Evolutionary conservation across 2,888 invertebrate genomes (phyloP).

Genomic region (Pterobdella sp.): DNA sequence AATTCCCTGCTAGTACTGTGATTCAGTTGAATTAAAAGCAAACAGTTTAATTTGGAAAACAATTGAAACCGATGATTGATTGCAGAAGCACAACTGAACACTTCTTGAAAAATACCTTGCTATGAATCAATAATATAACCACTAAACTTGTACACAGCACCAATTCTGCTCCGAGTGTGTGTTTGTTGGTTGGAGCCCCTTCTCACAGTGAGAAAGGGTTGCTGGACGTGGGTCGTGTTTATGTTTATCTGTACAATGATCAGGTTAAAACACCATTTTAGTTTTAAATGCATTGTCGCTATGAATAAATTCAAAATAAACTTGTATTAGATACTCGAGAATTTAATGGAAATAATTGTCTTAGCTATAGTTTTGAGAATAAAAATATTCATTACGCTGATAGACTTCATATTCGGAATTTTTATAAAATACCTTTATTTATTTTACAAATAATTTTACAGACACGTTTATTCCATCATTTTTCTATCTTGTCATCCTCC

Average conservation of each 20-base stretch:
- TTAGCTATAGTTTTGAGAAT: too few relatives aligned
- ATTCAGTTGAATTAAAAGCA: neutral
- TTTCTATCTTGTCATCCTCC: neutral
- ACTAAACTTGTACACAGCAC: neutral
- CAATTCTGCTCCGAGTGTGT: neutral
- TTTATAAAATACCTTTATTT: too few relatives aligned
- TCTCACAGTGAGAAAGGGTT: neutral
- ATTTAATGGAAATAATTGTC: too few relatives aligned
- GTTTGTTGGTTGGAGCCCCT: constrained; percentile 1
- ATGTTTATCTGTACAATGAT: neutral
- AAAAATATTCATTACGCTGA: too few relatives aligned
- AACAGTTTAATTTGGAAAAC: neutral
- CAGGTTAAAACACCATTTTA: too few relatives aligned
- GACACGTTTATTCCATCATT: neutral
- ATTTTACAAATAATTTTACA: too few relatives aligned
- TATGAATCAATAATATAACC: neutral
- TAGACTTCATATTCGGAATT: too few relatives aligned
- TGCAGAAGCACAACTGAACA: neutral
- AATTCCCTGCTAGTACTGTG: neutral
- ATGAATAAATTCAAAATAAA: too few relatives aligned
- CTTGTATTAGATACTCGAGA: too few relatives aligned
- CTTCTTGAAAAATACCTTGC: neutral
- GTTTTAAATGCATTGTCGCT: too few relatives aligned
- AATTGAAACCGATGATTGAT: neutral
- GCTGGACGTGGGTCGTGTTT: neutral